Evolutionary conservation across 2,888 invertebrate species (phyloP), one percentile per base, ranked within the genome.

Genomic region (Graphium colonna): DNA sequence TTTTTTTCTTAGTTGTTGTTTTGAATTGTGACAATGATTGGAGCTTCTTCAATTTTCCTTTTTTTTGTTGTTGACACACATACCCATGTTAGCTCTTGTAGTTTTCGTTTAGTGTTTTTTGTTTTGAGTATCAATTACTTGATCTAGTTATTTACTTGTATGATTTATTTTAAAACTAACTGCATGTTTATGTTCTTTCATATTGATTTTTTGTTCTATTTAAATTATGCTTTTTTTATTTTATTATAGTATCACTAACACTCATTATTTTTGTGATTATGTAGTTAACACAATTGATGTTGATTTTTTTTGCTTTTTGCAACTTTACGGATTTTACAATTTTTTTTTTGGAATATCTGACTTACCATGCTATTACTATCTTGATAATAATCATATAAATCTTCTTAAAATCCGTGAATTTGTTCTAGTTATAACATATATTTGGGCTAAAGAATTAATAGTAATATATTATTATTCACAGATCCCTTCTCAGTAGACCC

Each of bases 31-130:
- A 43, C 28, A 36, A 8, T 13, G 16, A n/a, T 45, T 15, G n/a
- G n/a, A 33, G 52, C 47, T 48, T 52, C 16, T 47, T 52, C 17
- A 17, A 12, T 55, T 36, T 10, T 12, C 17, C 43, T 54, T 39
- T 3, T 13, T 46, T 17, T 36, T 38, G 21, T 39, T 39, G 62
- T 65, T 65, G 69, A 73, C 79, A 83, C 83, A 84, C 81, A 82
- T 81, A 77, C 78, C 72, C 80, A 79, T 77, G 67, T 79, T 82
- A 79, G 77, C 71, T 64, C 62, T 62, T 42, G n/a, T 50, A 28
- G 51, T 54, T 56, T 8, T 49, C n/a, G n/a, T n/a, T n/a, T 60
- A 50, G 56, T 55, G 56, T 52, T 50, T 52, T 42, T 42, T 49
- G 5, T 31, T 31, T 31, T 31, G 31, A 3, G 31, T 31, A 2